Conservation (phyloP, 2,113 vertebrate species). For the Saiga tatarica region DNA sequence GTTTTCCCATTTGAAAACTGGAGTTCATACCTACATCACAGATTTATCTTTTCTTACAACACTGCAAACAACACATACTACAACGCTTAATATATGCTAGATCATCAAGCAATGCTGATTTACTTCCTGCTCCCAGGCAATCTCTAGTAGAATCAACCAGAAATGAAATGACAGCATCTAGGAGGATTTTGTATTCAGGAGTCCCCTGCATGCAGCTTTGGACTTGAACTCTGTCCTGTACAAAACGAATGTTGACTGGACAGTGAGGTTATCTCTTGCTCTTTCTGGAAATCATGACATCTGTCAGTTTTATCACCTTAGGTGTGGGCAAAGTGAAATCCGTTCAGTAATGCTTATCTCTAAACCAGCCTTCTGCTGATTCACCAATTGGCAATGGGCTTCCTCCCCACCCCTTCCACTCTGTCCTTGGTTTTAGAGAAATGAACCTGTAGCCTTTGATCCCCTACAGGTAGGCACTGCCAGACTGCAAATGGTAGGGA, state of each 20-base stretch:
- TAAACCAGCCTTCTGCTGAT: not conserved
- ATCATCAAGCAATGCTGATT: not conserved
- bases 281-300: not conserved
- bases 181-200: not conserved
- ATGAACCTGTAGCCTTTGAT: not conserved
- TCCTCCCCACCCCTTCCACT: not conserved
- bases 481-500: not conserved
- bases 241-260: not conserved
- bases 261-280: not conserved
- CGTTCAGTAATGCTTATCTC: not conserved
- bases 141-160: not conserved
- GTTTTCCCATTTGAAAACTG: not conserved
- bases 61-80: not conserved
- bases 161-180: not conserved
- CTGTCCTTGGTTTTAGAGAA: not conserved
- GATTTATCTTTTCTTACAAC: not conserved
- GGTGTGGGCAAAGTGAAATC: slow-evolving; percentile 15
- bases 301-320: slow-evolving; percentile 49
- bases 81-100: not conserved
- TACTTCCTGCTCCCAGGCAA: not conserved
- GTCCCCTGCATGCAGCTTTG: not conserved
- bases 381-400: not conserved
- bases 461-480: not conserved
- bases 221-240: not conserved
- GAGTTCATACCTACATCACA: not conserved